Percentiles rank a stretch among this genome's conserved stretches.
Evolutionary conservation across 2,888 invertebrate genomes (phyloP).

Genomic region (Netelia virgata): DNA sequence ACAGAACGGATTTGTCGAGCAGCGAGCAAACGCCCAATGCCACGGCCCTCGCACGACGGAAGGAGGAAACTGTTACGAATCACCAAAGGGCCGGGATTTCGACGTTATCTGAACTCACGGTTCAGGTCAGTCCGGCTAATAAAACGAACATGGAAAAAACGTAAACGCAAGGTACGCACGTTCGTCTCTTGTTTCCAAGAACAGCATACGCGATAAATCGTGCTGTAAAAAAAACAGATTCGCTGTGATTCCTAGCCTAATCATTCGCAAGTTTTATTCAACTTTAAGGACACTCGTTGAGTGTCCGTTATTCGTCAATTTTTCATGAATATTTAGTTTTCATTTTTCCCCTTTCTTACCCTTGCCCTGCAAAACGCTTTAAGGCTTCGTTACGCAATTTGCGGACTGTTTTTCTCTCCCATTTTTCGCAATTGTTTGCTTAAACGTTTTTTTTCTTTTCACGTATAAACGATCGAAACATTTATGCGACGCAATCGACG

Average conservation of each 20-base stretch:
- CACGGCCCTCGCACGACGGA: constrained; percentile 13
- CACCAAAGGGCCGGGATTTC: constrained; percentile 36
- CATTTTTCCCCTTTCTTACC: background rate
- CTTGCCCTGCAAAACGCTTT: background rate
- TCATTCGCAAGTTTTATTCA: constrained; percentile 54
- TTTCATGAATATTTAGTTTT: constrained; percentile 11
- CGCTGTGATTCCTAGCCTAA: constrained; percentile 66
- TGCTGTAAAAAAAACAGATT: constrained; percentile 49
- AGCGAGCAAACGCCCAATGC: background rate
- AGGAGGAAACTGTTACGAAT: constrained; percentile 40
- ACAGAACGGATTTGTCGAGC: background rate
- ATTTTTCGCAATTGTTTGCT: background rate
- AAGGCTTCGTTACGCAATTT: background rate
- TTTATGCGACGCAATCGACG: background rate
- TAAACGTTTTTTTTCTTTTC: background rate
- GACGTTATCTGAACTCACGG: constrained; percentile 12
- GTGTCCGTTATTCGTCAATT: constrained; percentile 32
- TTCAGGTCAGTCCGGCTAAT: constrained; percentile 40
- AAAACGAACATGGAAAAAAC: constrained; percentile 57
- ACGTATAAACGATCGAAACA: background rate
- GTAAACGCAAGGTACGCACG: constrained; percentile 38
- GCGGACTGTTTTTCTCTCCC: background rate
- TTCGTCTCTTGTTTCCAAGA: constrained; percentile 11
- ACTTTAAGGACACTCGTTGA: constrained; percentile 37
- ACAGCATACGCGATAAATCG: constrained; percentile 2